Evolutionary conservation across 2,797 vertebrate species (phyloP).

Genomic region (Mionectes olivaceus): DNA sequence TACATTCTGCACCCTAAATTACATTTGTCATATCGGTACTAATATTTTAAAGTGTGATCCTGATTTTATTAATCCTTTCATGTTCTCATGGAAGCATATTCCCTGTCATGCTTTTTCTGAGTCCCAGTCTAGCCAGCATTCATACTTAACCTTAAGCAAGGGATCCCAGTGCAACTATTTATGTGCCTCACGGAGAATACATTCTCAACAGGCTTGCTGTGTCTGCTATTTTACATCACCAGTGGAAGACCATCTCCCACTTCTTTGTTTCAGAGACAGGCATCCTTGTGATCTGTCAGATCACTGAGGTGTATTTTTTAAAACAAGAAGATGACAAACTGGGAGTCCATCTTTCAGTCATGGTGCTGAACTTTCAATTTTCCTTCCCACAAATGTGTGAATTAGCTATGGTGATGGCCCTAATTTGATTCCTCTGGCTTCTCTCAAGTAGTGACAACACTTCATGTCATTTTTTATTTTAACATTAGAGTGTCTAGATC

Average conservation of each 20-base stretch:
- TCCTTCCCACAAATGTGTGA: slow-evolving; percentile 38
- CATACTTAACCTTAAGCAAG: neutral
- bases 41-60: neutral
- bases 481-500: neutral
- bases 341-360: slow-evolving; percentile 9
- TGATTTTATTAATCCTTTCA: neutral
- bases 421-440: slow-evolving; percentile 58
- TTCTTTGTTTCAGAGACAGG: neutral
- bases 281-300: neutral
- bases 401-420: neutral
- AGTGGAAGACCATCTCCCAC: neutral
- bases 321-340: slow-evolving; percentile 45
- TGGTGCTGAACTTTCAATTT: slow-evolving; percentile 36
- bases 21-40: neutral
- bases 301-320: neutral
- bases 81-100: neutral
- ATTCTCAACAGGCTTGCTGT: neutral
- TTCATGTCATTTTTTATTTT: slow-evolving; percentile 49
- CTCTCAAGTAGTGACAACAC: slow-evolving; percentile 57
- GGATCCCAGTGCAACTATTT: neutral
- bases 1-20: neutral
- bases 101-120: neutral
- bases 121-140: neutral
- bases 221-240: neutral
- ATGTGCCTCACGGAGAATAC: accelerated